Evolutionary conservation across 2,113 vertebrate genomes (phyloP).

Genomic region (Leucosticte australis): DNA sequence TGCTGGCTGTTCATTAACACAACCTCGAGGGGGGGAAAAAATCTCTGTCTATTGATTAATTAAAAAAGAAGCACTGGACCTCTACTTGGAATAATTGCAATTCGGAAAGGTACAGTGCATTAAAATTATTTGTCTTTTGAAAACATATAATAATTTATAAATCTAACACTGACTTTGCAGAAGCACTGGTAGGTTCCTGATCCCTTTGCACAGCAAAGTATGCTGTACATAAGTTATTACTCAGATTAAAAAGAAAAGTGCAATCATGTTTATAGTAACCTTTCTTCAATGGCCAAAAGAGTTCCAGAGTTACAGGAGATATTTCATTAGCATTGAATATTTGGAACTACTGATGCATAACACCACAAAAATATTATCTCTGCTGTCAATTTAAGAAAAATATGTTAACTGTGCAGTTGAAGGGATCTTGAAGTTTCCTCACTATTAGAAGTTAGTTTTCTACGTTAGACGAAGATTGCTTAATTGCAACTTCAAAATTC

Average conservation of each 20-base stretch:
- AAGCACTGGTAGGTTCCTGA: neutral
- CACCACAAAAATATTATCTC: neutral
- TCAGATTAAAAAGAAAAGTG: neutral
- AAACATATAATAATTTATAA: neutral
- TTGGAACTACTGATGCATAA: neutral
- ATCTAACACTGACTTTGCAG: neutral
- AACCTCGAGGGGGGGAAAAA: neutral
- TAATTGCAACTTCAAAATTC: slow-evolving; percentile 11
- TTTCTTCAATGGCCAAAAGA: neutral
- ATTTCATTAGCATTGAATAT: neutral
- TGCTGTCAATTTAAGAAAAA: neutral
- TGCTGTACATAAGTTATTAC: neutral
- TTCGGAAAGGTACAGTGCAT: neutral
- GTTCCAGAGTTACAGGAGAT: neutral
- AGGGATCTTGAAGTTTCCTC: slow-evolving; percentile 1
- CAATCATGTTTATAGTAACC: neutral
- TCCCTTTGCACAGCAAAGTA: neutral
- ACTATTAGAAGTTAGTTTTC: neutral
- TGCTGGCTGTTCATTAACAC: neutral
- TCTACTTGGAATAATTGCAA: neutral
- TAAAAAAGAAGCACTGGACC: neutral
- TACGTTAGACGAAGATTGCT: neutral
- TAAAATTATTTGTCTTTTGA: neutral
- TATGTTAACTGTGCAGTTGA: neutral
- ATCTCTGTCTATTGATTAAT: neutral